A percentile compares a stretch with the other conserved stretches of the same genome.
Conservation (phyloP, 2,113 vertebrate species). For the Oreamnos americanus region DNA sequence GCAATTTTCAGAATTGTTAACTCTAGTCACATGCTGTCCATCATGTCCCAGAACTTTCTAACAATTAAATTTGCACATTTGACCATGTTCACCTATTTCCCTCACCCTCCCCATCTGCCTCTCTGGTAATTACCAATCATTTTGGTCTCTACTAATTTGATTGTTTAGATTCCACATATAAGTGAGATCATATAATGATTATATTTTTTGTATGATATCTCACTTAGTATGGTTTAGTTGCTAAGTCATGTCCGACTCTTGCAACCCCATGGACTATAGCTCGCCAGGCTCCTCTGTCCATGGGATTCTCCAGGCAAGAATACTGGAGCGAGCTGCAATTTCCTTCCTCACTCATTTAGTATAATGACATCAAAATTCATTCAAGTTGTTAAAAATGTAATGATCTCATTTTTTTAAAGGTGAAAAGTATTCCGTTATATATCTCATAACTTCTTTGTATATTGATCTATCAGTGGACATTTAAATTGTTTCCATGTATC, state of each 20-base stretch:
- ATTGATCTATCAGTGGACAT: background rate
- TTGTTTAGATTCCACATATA: background rate
- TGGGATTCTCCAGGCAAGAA: background rate
- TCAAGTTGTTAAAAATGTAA: background rate
- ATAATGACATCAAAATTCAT: background rate
- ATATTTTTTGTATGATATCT: background rate
- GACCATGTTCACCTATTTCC: background rate
- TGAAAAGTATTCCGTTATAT: background rate
- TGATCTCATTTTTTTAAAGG: background rate
- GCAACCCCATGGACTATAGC: background rate
- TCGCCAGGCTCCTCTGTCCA: background rate
- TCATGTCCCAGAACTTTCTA: background rate
- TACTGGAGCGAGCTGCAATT: background rate
- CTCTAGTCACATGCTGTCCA: background rate
- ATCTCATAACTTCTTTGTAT: background rate
- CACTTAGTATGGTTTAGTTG: background rate
- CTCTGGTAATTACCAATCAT: background rate
- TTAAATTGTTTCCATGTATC: background rate
- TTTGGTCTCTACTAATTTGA: background rate
- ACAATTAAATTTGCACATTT: background rate
- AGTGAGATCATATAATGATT: background rate
- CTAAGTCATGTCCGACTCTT: background rate
- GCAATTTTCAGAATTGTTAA: background rate
- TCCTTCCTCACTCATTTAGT: background rate
- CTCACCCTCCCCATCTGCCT: accelerated